Base-by-base conservation (phyloP, 2,113 vertebrate genomes). In the Spea multiplicata region DNA sequence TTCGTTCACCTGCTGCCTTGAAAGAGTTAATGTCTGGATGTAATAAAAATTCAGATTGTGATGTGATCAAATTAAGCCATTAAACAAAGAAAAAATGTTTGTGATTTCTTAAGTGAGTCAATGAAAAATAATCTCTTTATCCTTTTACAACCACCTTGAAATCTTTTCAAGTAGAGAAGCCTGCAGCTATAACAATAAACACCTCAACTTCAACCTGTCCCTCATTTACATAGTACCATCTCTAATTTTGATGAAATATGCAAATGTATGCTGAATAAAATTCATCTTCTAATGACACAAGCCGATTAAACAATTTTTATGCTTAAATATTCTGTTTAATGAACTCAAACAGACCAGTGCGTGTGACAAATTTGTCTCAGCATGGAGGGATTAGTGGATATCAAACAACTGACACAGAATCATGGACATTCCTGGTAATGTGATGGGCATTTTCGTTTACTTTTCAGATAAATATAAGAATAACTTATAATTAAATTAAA, bases 251-350 rank as follows among this genome's bases (percentile, higher is more conserved):
- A 91, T 91, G 91, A 91, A 93, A 93, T 96, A 97, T 98, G 96
- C 95, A 97, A 97, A 98, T 97, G 84, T 94, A 97, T 98, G 96
- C 96, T 95, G 97, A 97, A 95, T 91, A 94, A 94, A 96, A 96
- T 95, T 94, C 95, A 96, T 96, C 95, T 96, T 93, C 92, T 95
- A 97, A 97, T 96, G 96, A 95, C 96, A 96, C 93, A 91, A 96
- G 94, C 93, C 94, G 94, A 96, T 96, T 98, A 97, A 96, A 96
- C 95, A 95, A 96, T 96, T 96, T 98, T 95, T 97, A 95, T 95
- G 95, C 95, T 97, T 95, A 98, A 97, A 97, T 97, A 97, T 96
- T 97, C 96, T 92, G 91, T 96, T 97, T 97, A 97, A 97, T 98
- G 94, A 96, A 96, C 96, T 98, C 95, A 96, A 97, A 96, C 93